These are phyloP conservation scores for Drosophila nikananu DNA, from an alignment of 1,140 invertebrate species.

Conservation along the genomic window DNA sequence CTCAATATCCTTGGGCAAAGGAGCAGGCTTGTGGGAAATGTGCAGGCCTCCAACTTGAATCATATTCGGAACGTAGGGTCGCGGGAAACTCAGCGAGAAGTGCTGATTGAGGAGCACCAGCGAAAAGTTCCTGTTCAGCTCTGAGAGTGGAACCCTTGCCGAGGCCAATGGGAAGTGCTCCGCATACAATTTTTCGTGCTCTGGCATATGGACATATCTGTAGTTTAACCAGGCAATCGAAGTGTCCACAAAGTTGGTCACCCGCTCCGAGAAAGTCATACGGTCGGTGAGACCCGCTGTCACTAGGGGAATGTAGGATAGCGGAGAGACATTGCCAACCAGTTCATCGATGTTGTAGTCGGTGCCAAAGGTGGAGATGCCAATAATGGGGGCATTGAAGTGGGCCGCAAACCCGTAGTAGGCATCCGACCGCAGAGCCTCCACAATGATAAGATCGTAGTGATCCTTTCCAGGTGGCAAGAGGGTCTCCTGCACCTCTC, in stretches of 20 bases:
- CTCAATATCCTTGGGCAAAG: conserved; percentile 85
- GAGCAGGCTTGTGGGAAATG: conserved; percentile 73
- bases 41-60: conserved; percentile 88
- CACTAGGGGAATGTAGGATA: conserved; percentile 79
- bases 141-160: conserved; percentile 57
- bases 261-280: conserved; percentile 85
- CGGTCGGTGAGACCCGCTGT: conserved; percentile 66
- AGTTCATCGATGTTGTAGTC: conserved; percentile 71
- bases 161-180: conserved; percentile 84
- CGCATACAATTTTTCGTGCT: conserved; percentile 72
- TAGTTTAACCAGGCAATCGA: conserved; percentile 55
- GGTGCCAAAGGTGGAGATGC: conserved; percentile 75
- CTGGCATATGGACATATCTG: conserved; percentile 42
- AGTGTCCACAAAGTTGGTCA: conserved; percentile 76
- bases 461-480: conserved; percentile 48
- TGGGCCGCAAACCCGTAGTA: conserved; percentile 70
- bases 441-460: conserved; percentile 70
- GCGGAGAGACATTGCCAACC: conserved; percentile 81
- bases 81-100: conserved; percentile 86
- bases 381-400: conserved; percentile 80
- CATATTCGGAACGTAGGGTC: conserved; percentile 86
- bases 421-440: conserved; percentile 61
- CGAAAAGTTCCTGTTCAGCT: conserved; percentile 85
- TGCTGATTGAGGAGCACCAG: conserved; percentile 87
- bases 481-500: conserved; percentile 51